Evolutionary conservation across 1,140 invertebrate genomes (phyloP), one percentile per base, ranked within the genome.

Genomic region (Cryptotermes secundus): DNA sequence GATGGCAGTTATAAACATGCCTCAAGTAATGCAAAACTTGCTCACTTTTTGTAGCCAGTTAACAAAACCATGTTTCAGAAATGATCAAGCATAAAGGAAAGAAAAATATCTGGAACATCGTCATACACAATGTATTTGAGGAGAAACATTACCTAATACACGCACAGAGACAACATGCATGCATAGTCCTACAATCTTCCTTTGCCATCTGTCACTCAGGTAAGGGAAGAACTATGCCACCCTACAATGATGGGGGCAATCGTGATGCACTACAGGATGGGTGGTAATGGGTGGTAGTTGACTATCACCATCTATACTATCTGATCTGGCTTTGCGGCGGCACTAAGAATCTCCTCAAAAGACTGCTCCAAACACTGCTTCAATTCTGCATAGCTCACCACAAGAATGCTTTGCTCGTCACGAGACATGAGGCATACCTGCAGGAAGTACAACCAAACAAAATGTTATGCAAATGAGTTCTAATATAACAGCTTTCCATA

Each of bases 371-470:
- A 93, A 91, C 97, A 99, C 88, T 96, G 96, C 90, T 98, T 98
- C 86, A 99, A 91, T 90, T 99, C 98, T 42, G 95, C 94, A 90
- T 97, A 99, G 85, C 96, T 96, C 83, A 99, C 97, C 84, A 99
- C 96, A 84, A 99, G 91, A 83, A 99, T 94, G 90, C 97, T 99
- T 89, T 98, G 96, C 89, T 97, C 97, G 90, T 99, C 98, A 83
- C 97, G 92, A 1, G 98, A 99, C 93, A 97, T 97, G 85, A 99
- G 91, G 90, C 97, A 97, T 87, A 99, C 95, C 95, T 99, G 88
- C 24, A 82, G 45, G 36, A 34, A 80, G 34, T 34, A 36, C 24
- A 80, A 80, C 31, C n/a, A 80, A 34, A 80, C 38, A 42, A 42
- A 42, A 42, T 42, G 9, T 42, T n/a, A n/a, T n/a, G 16, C 38